A percentile compares a stretch with the other conserved stretches of the same genome.
These are phyloP conservation scores for Falcunculus frontatus DNA, from an alignment of 2,113 vertebrate genomes.

Conservation along the genomic window DNA sequence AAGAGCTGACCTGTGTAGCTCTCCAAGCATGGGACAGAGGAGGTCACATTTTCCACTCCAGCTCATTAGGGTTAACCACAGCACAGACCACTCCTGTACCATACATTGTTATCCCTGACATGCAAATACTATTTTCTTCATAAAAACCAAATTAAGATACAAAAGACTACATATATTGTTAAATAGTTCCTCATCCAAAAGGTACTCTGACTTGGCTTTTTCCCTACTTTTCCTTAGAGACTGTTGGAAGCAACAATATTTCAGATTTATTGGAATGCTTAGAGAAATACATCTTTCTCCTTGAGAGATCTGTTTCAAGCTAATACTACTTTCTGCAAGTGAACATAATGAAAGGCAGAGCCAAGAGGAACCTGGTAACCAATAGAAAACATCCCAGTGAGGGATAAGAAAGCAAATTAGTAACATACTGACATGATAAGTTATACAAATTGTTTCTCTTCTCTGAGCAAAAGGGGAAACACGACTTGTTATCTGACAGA, in stretches of 20 bases:
- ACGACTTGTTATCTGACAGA: background rate
- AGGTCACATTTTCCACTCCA: background rate
- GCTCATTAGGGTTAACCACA: background rate
- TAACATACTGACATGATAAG: background rate
- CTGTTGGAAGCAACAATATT: background rate
- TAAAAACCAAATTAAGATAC: background rate
- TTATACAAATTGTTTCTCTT: background rate
- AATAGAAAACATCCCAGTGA: background rate
- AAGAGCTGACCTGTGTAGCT: background rate
- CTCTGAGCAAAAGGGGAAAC: background rate
- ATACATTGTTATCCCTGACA: background rate
- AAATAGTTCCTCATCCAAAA: background rate
- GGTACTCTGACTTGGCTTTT: background rate
- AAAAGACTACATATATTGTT: background rate
- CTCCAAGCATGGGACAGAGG: background rate
- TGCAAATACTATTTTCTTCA: background rate
- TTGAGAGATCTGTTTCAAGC: background rate
- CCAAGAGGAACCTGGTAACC: background rate
- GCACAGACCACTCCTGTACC: background rate
- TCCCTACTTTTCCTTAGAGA: background rate
- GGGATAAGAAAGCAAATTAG: slow-evolving; percentile 30
- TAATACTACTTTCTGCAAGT: background rate
- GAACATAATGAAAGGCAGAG: slow-evolving; percentile 7
- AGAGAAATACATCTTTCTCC: background rate
- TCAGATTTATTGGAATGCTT: background rate